Evolutionary conservation across 2,797 vertebrate genomes (phyloP).

Genomic region (Peromyscus eremicus): DNA sequence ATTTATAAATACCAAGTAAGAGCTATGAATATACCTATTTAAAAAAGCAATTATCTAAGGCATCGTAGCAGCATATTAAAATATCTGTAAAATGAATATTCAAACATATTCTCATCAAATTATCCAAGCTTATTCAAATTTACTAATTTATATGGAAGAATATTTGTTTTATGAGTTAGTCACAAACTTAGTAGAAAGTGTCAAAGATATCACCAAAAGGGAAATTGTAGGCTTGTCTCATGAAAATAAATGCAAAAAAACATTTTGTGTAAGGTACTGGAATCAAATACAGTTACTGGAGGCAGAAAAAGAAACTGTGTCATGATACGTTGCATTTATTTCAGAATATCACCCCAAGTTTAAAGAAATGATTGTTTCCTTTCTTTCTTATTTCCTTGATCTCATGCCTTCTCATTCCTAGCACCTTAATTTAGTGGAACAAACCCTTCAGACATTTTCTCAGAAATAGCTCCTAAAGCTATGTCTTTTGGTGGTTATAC

Average conservation of each 20-base stretch:
- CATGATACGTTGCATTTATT: neutral
- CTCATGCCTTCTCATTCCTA: neutral
- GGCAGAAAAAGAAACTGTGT: neutral
- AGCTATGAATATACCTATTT: neutral
- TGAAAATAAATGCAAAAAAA: neutral
- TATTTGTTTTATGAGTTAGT: neutral
- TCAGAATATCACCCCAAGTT: neutral
- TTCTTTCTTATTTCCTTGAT: neutral
- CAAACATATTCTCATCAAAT: neutral
- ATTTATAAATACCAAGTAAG: neutral
- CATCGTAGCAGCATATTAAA: neutral
- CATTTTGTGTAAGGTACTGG: neutral
- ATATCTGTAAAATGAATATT: neutral
- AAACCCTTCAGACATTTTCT: neutral
- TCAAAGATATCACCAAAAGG: neutral
- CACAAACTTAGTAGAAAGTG: neutral
- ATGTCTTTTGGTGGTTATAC: neutral
- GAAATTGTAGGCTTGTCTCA: neutral
- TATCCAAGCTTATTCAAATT: neutral
- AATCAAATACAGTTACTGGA: neutral
- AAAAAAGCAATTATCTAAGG: neutral
- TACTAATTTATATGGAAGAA: neutral
- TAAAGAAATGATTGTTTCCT: neutral
- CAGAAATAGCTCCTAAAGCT: neutral
- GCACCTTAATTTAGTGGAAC: neutral